Conservation (phyloP, 2,113 vertebrate species). For the Lepidothrix coronata region DNA sequence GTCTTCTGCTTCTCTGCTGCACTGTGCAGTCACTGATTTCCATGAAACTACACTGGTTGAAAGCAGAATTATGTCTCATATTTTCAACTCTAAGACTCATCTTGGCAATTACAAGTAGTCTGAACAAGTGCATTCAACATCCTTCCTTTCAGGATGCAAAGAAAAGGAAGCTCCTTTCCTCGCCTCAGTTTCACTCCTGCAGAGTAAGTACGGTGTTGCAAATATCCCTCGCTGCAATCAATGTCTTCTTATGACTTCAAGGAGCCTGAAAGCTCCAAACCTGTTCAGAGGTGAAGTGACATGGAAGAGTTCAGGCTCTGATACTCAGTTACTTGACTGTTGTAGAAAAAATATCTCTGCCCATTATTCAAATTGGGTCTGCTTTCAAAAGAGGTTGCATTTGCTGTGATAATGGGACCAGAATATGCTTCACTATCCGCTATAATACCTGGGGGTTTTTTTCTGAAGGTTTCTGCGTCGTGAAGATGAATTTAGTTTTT, state of each 20-base stretch:
- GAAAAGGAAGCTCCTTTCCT: slow-evolving; percentile 64
- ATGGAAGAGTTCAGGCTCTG: slow-evolving; percentile 51
- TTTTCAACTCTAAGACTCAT: not conserved
- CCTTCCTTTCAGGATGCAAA: slow-evolving; percentile 69
- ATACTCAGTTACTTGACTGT: slow-evolving; percentile 35
- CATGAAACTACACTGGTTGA: not conserved
- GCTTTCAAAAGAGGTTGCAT: slow-evolving; percentile 48
- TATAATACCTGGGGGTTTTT: not conserved
- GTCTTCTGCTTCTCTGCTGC: not conserved
- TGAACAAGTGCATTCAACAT: slow-evolving; percentile 62
- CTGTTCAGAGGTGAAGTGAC: slow-evolving; percentile 67
- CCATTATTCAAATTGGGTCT: slow-evolving; percentile 44
- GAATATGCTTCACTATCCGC: slow-evolving; percentile 6
- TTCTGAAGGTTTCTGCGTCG: slow-evolving; percentile 37
- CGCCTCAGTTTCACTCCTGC: slow-evolving; percentile 65
- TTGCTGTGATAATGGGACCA: slow-evolving; percentile 3
- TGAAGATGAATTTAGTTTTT: slow-evolving; percentile 51
- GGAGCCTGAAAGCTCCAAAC: slow-evolving; percentile 67
- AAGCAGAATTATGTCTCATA: not conserved
- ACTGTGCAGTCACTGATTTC: not conserved
- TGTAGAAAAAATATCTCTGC: slow-evolving; percentile 21
- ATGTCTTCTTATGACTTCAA: slow-evolving; percentile 71
- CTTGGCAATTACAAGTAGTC: slow-evolving; percentile 50
- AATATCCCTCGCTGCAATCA: slow-evolving; percentile 71
- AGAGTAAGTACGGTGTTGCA: slow-evolving; percentile 63